phyloP scores from a whole-genome alignment of 2,888 invertebrate genomes.

The Eupithecia tripunctaria region DNA sequence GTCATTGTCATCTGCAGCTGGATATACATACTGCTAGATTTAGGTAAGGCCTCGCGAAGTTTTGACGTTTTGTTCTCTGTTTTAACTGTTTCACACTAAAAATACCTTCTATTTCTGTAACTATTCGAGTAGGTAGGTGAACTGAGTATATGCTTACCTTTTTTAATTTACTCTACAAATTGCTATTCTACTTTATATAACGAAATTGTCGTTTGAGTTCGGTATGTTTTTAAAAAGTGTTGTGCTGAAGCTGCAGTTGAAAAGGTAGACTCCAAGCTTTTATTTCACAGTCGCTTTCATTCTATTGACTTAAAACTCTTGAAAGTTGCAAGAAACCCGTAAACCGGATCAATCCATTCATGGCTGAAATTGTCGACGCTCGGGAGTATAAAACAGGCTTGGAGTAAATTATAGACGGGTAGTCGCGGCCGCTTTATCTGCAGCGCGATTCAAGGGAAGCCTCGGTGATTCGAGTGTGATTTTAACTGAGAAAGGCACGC shows the following conservation, averaged over 20 bases:
- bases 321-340: constrained; percentile 49
- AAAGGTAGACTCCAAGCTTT: constrained; percentile 27
- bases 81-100: not conserved
- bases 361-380: constrained; percentile 60
- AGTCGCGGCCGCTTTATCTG: constrained; percentile 67
- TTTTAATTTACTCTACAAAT: not conserved
- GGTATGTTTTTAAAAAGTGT: not conserved
- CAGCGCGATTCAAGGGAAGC: constrained; percentile 41
- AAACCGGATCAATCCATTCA: constrained; percentile 70
- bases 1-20: not conserved
- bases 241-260: not conserved
- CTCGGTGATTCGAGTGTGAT: constrained; percentile 59
- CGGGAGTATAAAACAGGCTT: constrained; percentile 68
- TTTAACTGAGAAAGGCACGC: constrained; percentile 66
- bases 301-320: constrained; percentile 37
- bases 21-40: not conserved
- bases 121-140: not conserved
- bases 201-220: not conserved
- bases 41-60: not conserved
- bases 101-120: not conserved
- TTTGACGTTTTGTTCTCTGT: not conserved
- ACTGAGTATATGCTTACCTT: not conserved
- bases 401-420: constrained; percentile 71
- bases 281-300: constrained; percentile 39
- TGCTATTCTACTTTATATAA: not conserved